Base-by-base conservation (phyloP, 1,140 invertebrate species). In the Bathynomus jamesi region DNA sequence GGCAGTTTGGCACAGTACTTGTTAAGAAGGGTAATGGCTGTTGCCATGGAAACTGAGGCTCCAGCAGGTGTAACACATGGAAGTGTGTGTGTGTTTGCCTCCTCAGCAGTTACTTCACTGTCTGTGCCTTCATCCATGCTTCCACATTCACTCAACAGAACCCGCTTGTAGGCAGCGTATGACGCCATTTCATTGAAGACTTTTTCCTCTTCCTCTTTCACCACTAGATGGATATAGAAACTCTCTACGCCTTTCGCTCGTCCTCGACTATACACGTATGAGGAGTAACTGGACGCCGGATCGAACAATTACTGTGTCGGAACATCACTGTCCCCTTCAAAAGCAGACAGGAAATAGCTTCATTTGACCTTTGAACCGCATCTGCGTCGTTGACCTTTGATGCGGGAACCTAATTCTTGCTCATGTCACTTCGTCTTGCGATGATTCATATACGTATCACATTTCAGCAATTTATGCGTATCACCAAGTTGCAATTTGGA, bases 1-100 rank as follows among this genome's bases (percentile, higher is more conserved):
- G 97, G 97, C 67, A 99, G 84, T 83, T 96, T 96, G n/a, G 94
- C 92, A 84, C 96, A 99, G 82, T 65, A 74, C 31, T 70, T 73
- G 60, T 74, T 69, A 24, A 73, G 30, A 28, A 73, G 72, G n/a
- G 61, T 86, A 79, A 96, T 93, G 61, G 94, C 89, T 76, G 87
- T 88, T 63, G 87, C 85, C 69, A 94, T 84, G 69, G 88, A 88
- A 0, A 94, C 83, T 32, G 77, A 76, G 5, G 83, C 78, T 11
- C 74, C 71, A 21, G 79, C 79, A 7, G 78, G 76, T 28, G 75
- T 64, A 10, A 75, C 69, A 13, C 84, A 81, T 30, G 76, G 70
- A 77, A 83, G 84, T n/a, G 83, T 80, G 4, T 80, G 76, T 24
- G 83, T 68, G 17, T 78, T 68, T 24, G 69, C 72, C 24, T 76